Percentiles rank a stretch among this genome's conserved stretches.
Evolutionary conservation across 2,888 invertebrate genomes (phyloP).

Genomic region (Pasiphila rectangulata): DNA sequence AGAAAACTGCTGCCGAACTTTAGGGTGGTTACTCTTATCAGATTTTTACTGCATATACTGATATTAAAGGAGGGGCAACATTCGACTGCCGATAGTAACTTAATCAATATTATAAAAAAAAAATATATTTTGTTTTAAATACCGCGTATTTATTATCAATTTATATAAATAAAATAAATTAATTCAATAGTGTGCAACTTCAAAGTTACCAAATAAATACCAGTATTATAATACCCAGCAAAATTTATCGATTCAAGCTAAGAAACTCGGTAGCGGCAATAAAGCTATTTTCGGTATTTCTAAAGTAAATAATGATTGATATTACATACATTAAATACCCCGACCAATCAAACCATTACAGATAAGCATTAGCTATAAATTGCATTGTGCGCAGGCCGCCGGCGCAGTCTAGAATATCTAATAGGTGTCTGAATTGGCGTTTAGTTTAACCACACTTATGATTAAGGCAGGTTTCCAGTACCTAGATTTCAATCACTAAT

Average conservation of each 20-base stretch:
- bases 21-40: too few species aligned
- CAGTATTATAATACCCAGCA: background rate
- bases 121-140: too few species aligned
- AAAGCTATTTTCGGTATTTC: conserved; percentile 13
- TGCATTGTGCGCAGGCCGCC: conserved; percentile 39
- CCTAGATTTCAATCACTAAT: too few species aligned
- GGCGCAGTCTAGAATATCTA: conserved; percentile 60
- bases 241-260: background rate
- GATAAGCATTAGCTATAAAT: conserved; percentile 42
- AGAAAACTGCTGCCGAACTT: too few species aligned
- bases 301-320: conserved; percentile 21
- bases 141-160: too few species aligned
- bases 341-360: conserved; percentile 38
- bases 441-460: conserved; percentile 35
- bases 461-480: conserved; percentile 1
- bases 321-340: conserved; percentile 23
- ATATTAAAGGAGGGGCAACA: too few species aligned
- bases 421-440: conserved; percentile 56
- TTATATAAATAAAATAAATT: too few species aligned
- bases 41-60: too few species aligned
- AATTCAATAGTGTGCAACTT: too few species aligned
- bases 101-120: too few species aligned
- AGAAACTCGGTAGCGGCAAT: conserved; percentile 4
- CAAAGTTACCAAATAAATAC: too few species aligned
- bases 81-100: too few species aligned